A percentile compares a stretch with the other conserved stretches of the same genome.
phyloP scores from a whole-genome alignment of 2,113 vertebrate genomes.

The Dinomys branickii region DNA sequence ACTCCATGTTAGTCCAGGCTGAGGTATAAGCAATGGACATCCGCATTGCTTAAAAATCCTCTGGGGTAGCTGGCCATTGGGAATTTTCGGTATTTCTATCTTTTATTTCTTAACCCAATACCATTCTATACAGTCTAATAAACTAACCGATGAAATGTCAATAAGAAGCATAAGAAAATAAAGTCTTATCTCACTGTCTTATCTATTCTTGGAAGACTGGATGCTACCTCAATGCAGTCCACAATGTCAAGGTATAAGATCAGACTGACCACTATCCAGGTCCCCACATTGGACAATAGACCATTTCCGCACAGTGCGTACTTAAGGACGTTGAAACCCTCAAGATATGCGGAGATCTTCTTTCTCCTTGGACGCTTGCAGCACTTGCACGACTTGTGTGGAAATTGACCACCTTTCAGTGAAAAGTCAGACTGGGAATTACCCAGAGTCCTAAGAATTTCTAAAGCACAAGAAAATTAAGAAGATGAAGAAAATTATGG shows the following conservation, averaged over 20 bases:
- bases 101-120: neutral
- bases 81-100: constrained; percentile 8
- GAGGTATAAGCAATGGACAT: neutral
- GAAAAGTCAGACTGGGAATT: neutral
- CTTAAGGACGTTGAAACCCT: neutral
- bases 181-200: neutral
- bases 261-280: neutral
- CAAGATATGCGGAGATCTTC: neutral
- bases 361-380: neutral
- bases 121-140: neutral
- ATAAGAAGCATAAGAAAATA: neutral
- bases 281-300: neutral
- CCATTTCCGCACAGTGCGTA: neutral
- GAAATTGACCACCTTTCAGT: neutral
- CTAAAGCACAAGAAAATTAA: neutral
- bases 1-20: constrained; percentile 46
- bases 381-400: neutral
- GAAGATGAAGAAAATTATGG: neutral
- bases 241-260: neutral
- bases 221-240: neutral
- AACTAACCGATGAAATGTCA: neutral
- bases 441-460: neutral
- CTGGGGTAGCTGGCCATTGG: constrained; percentile 32
- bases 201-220: neutral
- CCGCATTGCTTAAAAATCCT: constrained; percentile 64